A percentile compares a stretch with the other conserved stretches of the same genome.
Evolutionary conservation across 2,113 vertebrate species (phyloP).

Genomic region (zebrafish (Danio rerio)): DNA sequence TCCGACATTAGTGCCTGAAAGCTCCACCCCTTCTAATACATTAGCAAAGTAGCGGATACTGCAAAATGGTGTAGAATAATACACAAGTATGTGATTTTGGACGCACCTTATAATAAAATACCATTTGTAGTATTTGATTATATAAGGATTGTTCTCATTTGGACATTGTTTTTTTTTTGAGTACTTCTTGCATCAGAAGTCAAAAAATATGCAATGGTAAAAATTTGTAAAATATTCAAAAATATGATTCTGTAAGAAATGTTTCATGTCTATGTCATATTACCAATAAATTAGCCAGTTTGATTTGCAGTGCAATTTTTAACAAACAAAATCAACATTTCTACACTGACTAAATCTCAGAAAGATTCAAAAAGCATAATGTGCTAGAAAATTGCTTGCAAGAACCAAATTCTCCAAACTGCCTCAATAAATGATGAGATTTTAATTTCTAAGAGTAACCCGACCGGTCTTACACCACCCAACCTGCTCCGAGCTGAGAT

Average conservation of each 20-base stretch:
- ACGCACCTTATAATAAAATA: background rate
- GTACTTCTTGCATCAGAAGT: conserved; percentile 7
- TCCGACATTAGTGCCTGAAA: too few relatives aligned
- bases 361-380: background rate
- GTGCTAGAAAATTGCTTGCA: background rate
- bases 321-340: background rate
- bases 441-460: too few relatives aligned
- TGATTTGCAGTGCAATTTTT: background rate
- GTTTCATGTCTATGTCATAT: background rate
- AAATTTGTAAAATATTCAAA: background rate
- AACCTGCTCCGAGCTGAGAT: too few relatives aligned
- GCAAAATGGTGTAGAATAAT: too few relatives aligned
- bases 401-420: too few relatives aligned
- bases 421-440: too few relatives aligned
- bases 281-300: background rate
- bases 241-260: background rate
- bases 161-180: conserved; percentile 2
- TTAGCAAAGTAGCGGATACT: too few relatives aligned
- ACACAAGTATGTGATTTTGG: too few relatives aligned
- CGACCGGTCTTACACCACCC: too few relatives aligned
- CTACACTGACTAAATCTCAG: background rate
- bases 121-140: background rate
- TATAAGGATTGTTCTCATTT: background rate
- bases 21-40: too few relatives aligned
- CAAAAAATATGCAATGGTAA: background rate